Percentiles rank a stretch among this genome's conserved stretches.
Conservation (phyloP, 1,140 invertebrate genomes). For the Anastrepha obliqua region DNA sequence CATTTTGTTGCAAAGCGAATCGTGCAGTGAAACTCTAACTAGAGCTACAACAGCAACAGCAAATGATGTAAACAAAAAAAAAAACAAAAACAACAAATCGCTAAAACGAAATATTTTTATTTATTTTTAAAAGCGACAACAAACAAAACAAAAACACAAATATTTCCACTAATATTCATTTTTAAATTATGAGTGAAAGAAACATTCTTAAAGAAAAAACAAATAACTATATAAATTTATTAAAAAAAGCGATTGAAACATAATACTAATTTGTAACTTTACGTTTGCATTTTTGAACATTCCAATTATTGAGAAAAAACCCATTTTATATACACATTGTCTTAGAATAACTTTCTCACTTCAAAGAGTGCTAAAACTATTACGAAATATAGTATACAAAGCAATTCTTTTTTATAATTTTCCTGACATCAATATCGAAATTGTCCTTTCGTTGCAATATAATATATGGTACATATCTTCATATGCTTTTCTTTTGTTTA, state of each 20-base stretch:
- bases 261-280: neutral
- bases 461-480: neutral
- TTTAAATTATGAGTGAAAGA: neutral
- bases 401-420: neutral
- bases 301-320: conserved; percentile 41
- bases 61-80: neutral
- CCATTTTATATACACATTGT: neutral
- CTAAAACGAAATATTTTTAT: neutral
- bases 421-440: neutral
- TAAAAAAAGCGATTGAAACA: too few relatives aligned
- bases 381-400: neutral
- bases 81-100: neutral
- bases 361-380: conserved; percentile 12
- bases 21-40: conserved; percentile 54
- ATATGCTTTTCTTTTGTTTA: neutral
- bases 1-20: conserved; percentile 39
- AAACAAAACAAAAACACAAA: neutral
- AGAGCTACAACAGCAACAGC: conserved; percentile 50
- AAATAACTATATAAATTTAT: too few relatives aligned
- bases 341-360: conserved; percentile 10
- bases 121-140: neutral
- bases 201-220: neutral
- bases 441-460: conserved; percentile 12
- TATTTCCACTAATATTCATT: conserved; percentile 11
- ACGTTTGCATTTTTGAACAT: conserved; percentile 15